Evolutionary conservation across 2,113 vertebrate species (phyloP), one percentile per base, ranked within the genome.

Genomic region (Rhinolophus ferrumequinum): DNA sequence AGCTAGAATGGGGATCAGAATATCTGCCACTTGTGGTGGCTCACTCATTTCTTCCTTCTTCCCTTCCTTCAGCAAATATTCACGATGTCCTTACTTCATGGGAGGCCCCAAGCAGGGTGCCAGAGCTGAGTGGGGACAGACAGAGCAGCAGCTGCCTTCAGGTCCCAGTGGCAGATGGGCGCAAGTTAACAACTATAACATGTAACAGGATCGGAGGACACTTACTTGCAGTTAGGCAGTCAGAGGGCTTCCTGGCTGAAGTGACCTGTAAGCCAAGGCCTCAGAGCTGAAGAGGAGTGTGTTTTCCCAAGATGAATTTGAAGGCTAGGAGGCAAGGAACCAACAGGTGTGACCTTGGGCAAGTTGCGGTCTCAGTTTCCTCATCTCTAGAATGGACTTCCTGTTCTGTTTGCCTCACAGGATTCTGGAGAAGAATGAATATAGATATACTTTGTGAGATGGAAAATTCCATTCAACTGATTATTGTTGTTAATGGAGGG

Each of bases 31-130:
- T 22, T 41, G 35, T 24, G 15, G 38, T 30, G 35, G 54, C 19
- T 69, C 16, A 30, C 76, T 69, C 67, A 22, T 64, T 91, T 81
- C 38, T 89, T 87, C 60, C 56, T 72, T 62, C 62, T 56, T 66
- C 52, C 41, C 52, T 76, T 50, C 54, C 58, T 76, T 72, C 60
- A 19, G 28, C 16, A 47, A 80, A 60, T 77, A 52, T 13, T 70
- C 52, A 14, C 47, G 26, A 58, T 16, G 12, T 70, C 76, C 66
- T 69, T 70, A 30, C 19, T 18, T 13, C 50, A 2, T 5, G 19
- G 21, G 70, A 88, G 50, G 35, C 41, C 69, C 26, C 22, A 21
- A 73, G 44, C 77, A 24, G 58, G 69, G n/a, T 14, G 26, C 60
- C 80, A 19, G 67, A 28, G 47, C 26, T 7, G n/a, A 21, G 38